Base-by-base conservation (phyloP, 2,888 invertebrate species). In the Brachylomia viminalis region DNA sequence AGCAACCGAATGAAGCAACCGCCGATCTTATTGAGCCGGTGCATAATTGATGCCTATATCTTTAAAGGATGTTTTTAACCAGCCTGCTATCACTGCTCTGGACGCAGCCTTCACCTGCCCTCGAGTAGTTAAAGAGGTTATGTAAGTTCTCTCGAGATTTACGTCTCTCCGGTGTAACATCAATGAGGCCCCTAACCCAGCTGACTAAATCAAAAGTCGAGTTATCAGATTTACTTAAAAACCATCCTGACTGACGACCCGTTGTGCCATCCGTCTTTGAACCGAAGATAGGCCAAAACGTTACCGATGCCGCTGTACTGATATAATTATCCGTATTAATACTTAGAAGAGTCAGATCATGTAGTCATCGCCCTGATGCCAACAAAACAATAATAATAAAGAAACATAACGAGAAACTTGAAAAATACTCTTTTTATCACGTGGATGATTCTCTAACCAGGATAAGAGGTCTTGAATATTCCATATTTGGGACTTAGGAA, bases 391-490 rank as follows among this genome's bases (percentile, higher is more conserved):
- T 20, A 77, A 38, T 23, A 73, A 61, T 17, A 72, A 62, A 0
- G 67, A 45, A 23, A 77, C 45, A 30, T 77, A 17, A 13, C 77
- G 77, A 1, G 77, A 77, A 7, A 77, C 72, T 62, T 77, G 72
- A 6, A 72, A 72, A 20, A 61, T 66, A 62, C 59, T 72, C 15
- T 54, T 23, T 56, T 33, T 72, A 30, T 72, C 76, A 49, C 67
- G 72, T 42, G 54, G 58, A 42, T 75, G 59, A 52, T 65, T n/a
- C 45, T 72, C 61, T 27, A 72, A 56, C 72, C 76, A 61, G 33
- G 27, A 8, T n/a, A 72, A 33, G 33, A 77, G 45, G 61, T 77
- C 74, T 30, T 77, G 74, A 75, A 77, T 30, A 59, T 75, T 75
- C 75, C 75, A 77, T 54, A 77, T 65, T 59, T 61, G 23, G 23